phyloP scores from a whole-genome alignment of 2,888 invertebrate species.

The Bruchidius siliquastri region DNA sequence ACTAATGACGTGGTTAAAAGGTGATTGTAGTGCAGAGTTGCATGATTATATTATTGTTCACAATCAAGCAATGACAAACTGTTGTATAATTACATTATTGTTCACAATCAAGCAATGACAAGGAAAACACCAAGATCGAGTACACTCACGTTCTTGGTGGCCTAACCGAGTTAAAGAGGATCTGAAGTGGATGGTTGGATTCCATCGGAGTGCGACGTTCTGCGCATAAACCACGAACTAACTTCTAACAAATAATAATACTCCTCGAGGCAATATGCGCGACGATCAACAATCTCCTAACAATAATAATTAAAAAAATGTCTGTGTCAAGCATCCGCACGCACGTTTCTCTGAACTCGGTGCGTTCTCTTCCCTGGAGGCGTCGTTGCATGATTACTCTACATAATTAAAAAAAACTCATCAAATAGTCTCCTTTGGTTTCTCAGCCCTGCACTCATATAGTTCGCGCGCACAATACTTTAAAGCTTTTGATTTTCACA shows the following conservation, averaged over 20 bases:
- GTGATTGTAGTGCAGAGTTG: too few relatives aligned
- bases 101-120: too few relatives aligned
- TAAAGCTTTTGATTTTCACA: conserved; percentile 33
- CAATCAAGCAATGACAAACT: too few relatives aligned
- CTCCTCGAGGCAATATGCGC: conserved; percentile 21
- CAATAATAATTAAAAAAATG: conserved; percentile 47
- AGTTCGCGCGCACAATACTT: conserved; percentile 13
- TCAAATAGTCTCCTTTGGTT: conserved; percentile 3
- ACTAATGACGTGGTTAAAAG: too few relatives aligned
- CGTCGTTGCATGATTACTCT: not conserved
- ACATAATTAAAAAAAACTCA: not conserved
- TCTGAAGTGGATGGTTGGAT: not conserved
- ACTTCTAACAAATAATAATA: conserved; percentile 32
- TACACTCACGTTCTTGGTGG: too few relatives aligned
- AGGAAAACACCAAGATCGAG: too few relatives aligned
- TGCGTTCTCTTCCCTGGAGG: not conserved
- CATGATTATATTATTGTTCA: too few relatives aligned
- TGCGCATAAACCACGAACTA: conserved; percentile 20
- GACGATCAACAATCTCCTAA: conserved; percentile 48
- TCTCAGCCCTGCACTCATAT: conserved; percentile 1
- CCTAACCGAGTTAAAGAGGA: not conserved
- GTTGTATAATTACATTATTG: too few relatives aligned
- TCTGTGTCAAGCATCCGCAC: conserved; percentile 19
- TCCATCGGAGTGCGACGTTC: not conserved
- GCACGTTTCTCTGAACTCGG: conserved; percentile 1